Conservation (phyloP, 2,797 vertebrate species). For the Stomatorhinus walkeri region DNA sequence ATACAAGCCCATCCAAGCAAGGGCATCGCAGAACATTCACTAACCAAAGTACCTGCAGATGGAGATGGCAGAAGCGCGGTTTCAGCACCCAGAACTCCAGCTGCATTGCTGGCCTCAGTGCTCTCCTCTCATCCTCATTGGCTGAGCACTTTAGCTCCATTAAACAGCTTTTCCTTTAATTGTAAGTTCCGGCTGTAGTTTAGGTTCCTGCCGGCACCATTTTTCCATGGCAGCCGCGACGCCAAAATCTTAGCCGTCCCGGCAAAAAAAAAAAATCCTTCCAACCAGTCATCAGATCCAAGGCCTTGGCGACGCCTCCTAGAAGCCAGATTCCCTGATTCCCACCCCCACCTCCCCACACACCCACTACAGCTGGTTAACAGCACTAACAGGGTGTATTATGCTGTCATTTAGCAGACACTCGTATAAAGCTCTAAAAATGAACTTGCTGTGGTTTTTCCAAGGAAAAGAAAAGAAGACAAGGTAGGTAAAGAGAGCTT, state of each 20-base stretch:
- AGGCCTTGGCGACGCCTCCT: neutral
- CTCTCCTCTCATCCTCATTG: neutral
- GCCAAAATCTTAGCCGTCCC: neutral
- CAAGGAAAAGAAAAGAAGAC: neutral
- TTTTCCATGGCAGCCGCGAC: neutral
- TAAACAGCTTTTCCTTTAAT: neutral
- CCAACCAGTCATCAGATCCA: neutral
- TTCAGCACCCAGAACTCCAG: neutral
- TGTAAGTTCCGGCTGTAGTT: neutral
- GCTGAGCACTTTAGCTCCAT: neutral
- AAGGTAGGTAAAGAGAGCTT: neutral
- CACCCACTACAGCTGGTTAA: neutral
- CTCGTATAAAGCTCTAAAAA: neutral
- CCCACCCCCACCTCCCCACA: neutral
- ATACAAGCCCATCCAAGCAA: neutral
- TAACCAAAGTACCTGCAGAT: neutral
- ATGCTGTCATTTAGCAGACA: neutral
- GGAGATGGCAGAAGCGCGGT: neutral
- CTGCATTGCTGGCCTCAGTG: neutral
- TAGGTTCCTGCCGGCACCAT: neutral
- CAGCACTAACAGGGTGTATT: neutral
- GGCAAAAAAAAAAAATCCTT: neutral
- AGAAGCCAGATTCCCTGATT: neutral
- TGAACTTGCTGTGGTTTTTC: neutral
- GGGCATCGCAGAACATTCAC: neutral